Conservation (phyloP, 1,140 invertebrate species). For the Drosophila sucinea region DNA sequence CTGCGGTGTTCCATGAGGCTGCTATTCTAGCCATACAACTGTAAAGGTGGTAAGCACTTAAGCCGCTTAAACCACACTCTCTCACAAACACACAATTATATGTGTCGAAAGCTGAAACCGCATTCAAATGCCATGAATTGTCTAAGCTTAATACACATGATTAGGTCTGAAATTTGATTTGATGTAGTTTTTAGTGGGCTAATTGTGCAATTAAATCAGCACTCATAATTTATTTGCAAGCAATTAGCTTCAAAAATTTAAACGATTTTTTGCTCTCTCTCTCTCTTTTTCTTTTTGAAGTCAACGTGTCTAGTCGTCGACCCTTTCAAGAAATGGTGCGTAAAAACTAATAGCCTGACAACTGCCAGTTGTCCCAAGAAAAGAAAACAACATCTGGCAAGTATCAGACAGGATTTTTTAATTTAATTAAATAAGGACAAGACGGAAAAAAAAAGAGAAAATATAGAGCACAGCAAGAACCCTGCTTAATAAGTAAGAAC, state of each 20-base stretch:
- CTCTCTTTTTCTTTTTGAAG: neutral
- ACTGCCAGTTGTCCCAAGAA: constrained; percentile 27
- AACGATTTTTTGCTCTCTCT: too few species aligned
- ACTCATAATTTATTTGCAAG: neutral
- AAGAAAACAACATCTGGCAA: constrained; percentile 14
- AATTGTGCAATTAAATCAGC: constrained; percentile 4
- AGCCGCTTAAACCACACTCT: constrained; percentile 36
- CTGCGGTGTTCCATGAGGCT: neutral
- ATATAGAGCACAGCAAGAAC: constrained; percentile 51
- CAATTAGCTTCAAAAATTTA: constrained; percentile 4
- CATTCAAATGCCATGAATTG: constrained; percentile 13
- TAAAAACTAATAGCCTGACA: constrained; percentile 60
- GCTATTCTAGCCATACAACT: constrained; percentile 1
- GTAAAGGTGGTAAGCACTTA: constrained; percentile 8
- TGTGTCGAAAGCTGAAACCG: constrained; percentile 13
- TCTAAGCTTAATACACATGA: constrained; percentile 7
- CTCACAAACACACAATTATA: constrained; percentile 5
- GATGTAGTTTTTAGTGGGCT: neutral
- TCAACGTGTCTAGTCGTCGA: neutral
- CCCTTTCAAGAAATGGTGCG: constrained; percentile 17
- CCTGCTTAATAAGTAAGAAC: constrained; percentile 33
- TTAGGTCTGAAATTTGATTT: constrained; percentile 8
- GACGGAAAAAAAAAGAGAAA: constrained; percentile 17
- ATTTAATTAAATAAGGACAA: constrained; percentile 51
- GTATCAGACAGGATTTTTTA: constrained; percentile 51